Evolutionary conservation across 2,797 vertebrate genomes (phyloP), one percentile per base, ranked within the genome.

Genomic region (Pachyuromys duprasi): DNA sequence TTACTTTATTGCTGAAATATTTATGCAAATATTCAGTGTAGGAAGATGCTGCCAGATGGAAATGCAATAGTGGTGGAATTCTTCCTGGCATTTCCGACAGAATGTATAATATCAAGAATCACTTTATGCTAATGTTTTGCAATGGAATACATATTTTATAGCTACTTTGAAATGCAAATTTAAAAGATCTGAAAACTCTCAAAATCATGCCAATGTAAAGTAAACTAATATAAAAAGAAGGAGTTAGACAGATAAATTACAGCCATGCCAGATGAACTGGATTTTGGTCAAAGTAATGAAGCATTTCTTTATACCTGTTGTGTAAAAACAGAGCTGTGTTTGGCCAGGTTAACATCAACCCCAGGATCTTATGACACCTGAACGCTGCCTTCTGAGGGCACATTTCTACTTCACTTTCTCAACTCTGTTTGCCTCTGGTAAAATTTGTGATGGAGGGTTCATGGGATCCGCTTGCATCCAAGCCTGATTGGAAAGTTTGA

Each of bases 101-200:
- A 97, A 97, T 98, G 96, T 98, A 94, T 98, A 98, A 98, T 98
- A 97, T 96, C 62, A 49, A 49, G 90, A 98, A 98, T 98, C 92
- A 57, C 96, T 98, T 98, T 98, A 98, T 99, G 98, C 95, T 98
- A 98, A 98, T 98, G 96, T 86, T 96, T 97, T 96, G 95, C 97
- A 92, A 96, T 91, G 94, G 96, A 95, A 98, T 97, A 98, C 97
- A 95, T 98, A 98, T 98, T 98, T 98, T 98, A 98, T 97, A 95
- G 97, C 98, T 98, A 97, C 96, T 98, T 98, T 98, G 98, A 98
- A 98, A 98, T 98, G 98, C 97, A 98, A 98, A 98, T 98, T 95
- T 89, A 81, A 97, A 97, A 98, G 94, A 96, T 95, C 97, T 97
- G 45, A 63, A 98, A 98, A 96, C 74, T 53, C 97, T 83, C 92